Conservation (phyloP, 2,888 invertebrate genomes). For the Euphydryas editha region DNA sequence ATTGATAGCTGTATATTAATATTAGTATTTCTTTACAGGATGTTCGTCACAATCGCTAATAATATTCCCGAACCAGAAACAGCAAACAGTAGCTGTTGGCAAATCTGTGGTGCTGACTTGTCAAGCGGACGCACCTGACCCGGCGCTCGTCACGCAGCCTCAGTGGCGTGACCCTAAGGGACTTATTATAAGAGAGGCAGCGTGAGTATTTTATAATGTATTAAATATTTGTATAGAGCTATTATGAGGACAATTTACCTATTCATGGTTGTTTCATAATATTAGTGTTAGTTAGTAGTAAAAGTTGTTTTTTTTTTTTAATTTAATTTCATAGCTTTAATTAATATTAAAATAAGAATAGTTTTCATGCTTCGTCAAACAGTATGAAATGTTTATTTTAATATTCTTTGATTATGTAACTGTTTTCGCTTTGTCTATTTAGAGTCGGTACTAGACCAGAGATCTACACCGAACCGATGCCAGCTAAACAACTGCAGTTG, state of each 20-base stretch:
- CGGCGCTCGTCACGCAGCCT: slow-evolving; percentile 87
- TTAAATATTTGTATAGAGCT: no score
- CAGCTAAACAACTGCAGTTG: slow-evolving; percentile 85
- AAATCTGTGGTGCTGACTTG: slow-evolving; percentile 91
- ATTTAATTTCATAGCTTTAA: no score
- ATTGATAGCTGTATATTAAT: background rate
- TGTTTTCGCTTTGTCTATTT: slow-evolving; percentile 27
- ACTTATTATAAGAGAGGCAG: slow-evolving; percentile 86
- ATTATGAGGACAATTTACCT: no score
- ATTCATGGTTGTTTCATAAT: no score
- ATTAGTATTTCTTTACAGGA: slow-evolving; percentile 54
- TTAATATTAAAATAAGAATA: no score
- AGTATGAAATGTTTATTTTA: background rate
- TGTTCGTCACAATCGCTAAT: slow-evolving; percentile 82
- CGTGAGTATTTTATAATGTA: slow-evolving; percentile 81
- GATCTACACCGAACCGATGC: slow-evolving; percentile 87
- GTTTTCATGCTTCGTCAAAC: no score
- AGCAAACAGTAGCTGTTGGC: slow-evolving; percentile 89
- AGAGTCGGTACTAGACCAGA: slow-evolving; percentile 80
- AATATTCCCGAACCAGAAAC: slow-evolving; percentile 87
- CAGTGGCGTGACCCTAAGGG: slow-evolving; percentile 91
- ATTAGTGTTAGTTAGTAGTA: no score
- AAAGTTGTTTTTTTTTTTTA: no score
- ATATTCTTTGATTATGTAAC: background rate
- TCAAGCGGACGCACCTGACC: slow-evolving; percentile 87